Conservation (phyloP, 2,888 invertebrate species). For the Cephus spinipes region DNA sequence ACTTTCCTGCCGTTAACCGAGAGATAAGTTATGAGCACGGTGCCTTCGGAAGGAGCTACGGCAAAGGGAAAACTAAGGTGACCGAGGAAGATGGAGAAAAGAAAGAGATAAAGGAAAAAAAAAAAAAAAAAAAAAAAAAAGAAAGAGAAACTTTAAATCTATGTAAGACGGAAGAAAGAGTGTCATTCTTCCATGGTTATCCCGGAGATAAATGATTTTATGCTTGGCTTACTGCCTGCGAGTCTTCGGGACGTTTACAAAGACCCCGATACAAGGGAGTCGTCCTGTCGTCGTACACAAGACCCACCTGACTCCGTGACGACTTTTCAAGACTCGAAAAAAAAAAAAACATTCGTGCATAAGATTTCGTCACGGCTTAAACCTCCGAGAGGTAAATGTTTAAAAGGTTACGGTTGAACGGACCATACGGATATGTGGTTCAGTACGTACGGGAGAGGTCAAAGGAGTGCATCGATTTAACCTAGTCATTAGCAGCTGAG, state of each 20-base stretch:
- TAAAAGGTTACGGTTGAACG: background rate
- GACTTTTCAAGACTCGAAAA: too few species aligned
- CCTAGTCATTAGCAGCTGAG: too few species aligned
- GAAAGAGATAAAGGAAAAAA: background rate
- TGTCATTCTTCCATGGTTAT: slow-evolving; percentile 56
- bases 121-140: background rate
- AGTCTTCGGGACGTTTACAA: slow-evolving; percentile 9
- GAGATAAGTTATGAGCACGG: slow-evolving; percentile 16
- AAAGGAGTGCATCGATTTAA: background rate
- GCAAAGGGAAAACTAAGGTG: slow-evolving; percentile 20
- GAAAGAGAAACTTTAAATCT: slow-evolving; percentile 47
- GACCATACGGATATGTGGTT: background rate
- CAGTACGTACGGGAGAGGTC: background rate
- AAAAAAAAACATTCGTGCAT: too few species aligned
- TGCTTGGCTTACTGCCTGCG: slow-evolving; percentile 57
- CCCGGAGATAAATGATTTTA: slow-evolving; percentile 64
- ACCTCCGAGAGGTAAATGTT: too few species aligned
- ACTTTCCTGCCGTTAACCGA: slow-evolving; percentile 5
- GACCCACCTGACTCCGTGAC: background rate
- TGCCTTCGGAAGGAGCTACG: slow-evolving; percentile 10
- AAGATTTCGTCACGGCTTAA: too few species aligned
- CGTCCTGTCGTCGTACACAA: slow-evolving; percentile 43
- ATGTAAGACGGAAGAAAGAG: slow-evolving; percentile 46
- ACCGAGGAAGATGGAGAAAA: slow-evolving; percentile 15
- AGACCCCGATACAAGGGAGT: slow-evolving; percentile 18